Conservation (phyloP, 2,113 vertebrate species). For the Machaerirhynchus nigripectus region DNA sequence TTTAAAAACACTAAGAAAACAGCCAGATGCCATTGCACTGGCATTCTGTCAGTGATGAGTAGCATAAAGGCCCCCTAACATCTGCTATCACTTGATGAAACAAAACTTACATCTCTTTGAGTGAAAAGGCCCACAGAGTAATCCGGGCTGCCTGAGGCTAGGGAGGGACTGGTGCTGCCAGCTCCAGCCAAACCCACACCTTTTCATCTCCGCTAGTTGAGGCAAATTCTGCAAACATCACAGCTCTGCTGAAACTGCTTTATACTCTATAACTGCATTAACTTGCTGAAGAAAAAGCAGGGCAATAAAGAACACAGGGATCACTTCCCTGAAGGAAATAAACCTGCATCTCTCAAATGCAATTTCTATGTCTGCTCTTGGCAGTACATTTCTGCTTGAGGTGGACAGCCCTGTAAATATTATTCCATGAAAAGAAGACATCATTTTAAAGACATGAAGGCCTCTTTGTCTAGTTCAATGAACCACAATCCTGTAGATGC, state of each 20-base stretch:
- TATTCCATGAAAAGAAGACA: not conserved
- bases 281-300: not conserved
- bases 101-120: slow-evolving; percentile 43
- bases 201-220: not conserved
- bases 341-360: not conserved
- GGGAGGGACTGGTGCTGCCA: not conserved
- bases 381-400: not conserved
- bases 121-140: slow-evolving; percentile 2
- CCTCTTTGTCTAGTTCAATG: not conserved
- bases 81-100: slow-evolving; percentile 58
- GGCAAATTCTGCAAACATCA: not conserved
- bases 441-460: not conserved
- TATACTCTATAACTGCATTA: not conserved
- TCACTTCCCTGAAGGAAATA: not conserved
- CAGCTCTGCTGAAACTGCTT: not conserved
- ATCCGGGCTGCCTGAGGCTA: not conserved
- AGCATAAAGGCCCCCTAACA: slow-evolving; percentile 35
- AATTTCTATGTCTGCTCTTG: not conserved
- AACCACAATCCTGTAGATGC: not conserved
- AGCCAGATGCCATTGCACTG: slow-evolving; percentile 23
- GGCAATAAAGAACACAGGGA: not conserved
- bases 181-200: not conserved
- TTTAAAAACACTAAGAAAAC: slow-evolving; percentile 2
- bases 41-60: not conserved
- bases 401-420: not conserved